Base-by-base conservation (phyloP, 2,113 vertebrate genomes). In the Conger conger region DNA sequence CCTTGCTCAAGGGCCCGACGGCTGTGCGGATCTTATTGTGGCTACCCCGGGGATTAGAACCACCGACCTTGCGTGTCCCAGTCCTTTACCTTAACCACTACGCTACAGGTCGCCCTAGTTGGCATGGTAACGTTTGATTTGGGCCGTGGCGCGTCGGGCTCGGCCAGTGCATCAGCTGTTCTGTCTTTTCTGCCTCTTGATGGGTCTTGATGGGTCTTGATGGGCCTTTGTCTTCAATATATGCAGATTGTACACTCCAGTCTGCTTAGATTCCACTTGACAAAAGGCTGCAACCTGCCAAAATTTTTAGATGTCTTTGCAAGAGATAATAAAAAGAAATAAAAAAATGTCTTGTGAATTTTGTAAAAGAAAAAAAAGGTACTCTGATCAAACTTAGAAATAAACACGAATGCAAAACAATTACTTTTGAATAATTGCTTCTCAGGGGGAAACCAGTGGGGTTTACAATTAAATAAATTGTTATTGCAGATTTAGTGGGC, bases 401-500 rank as follows among this genome's bases (percentile, higher is more conserved):
- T 73, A 13, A 73, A 73, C 27, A 13, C 6, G n/a, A 73, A 73
- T 63, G 27, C 33, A 30, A 33, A 73, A 30, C n/a, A 73, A 33
- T n/a, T n/a, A n/a, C n/a, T 63, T 63, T 33, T 20, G 27, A 73
- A 73, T 63, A 63, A 73, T 30, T 33, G 11, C 63, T 73, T 30
- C n/a, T 30, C 63, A 73, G 33, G 68, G 68, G 27, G n/a, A 73
- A 73, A 33, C 68, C 68, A 33, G n/a, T 73, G 68, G 68, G n/a
- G n/a, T n/a, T n/a, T 9, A 30, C 68, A 73, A 33, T 30, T 73
- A 30, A 73, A 73, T 30, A 73, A 73, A 73, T 63, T 73, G 68
- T 73, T 73, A 73, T 73, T 73, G 68, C 68, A 73, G n/a, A 73
- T 73, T 73, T 73, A 73, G 68, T 73, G 68, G 68, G n/a, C 27